phyloP scores from a whole-genome alignment of 2,888 invertebrate species.

The Noctua janthe region DNA sequence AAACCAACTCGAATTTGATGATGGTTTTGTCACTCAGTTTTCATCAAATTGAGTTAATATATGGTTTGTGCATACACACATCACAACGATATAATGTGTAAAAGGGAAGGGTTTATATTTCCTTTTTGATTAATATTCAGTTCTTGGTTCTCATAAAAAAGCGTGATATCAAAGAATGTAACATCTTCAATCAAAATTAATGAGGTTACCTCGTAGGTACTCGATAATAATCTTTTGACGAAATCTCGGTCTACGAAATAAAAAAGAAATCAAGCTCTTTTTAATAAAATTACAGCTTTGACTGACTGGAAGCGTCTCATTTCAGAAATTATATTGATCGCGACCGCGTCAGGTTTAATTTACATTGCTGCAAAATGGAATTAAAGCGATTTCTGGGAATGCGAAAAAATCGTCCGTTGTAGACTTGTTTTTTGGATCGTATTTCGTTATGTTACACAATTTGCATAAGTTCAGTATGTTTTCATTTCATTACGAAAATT shows the following conservation, averaged over 20 bases:
- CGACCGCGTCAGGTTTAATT: background rate
- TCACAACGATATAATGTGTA: background rate
- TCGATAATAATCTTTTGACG: background rate
- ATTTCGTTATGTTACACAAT: background rate
- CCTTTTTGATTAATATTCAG: background rate
- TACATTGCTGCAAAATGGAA: background rate
- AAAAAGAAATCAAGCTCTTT: background rate
- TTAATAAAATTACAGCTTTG: background rate
- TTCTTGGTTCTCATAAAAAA: background rate
- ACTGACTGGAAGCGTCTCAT: background rate
- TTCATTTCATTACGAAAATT: background rate
- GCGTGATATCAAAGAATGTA: background rate
- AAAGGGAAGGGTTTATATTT: background rate
- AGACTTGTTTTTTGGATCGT: background rate
- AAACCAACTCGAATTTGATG: background rate
- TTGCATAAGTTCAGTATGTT: background rate
- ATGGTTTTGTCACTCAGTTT: background rate
- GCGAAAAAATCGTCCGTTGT: background rate
- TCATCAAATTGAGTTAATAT: background rate
- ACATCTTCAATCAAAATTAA: slow-evolving; percentile 22
- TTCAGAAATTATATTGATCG: slow-evolving; percentile 14
- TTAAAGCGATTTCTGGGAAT: background rate
- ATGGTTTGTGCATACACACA: background rate
- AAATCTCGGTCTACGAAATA: background rate
- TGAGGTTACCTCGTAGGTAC: slow-evolving; percentile 3